Evolutionary conservation across 2,797 vertebrate genomes (phyloP), one percentile per base, ranked within the genome.

Genomic region (Sorex maritimensis): DNA sequence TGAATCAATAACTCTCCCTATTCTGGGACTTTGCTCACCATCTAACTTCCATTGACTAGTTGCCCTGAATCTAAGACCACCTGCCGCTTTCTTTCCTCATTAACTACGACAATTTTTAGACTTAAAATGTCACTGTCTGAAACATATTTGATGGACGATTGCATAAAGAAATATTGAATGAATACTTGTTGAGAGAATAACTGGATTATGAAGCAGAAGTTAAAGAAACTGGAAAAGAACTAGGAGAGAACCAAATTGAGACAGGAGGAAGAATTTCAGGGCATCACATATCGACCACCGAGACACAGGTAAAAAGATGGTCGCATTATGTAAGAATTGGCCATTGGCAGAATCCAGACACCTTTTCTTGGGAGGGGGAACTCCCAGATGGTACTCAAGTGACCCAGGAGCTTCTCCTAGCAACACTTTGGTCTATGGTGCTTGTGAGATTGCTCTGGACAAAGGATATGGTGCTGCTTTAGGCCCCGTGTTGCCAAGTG

Each of bases 261-360:
- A 69, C 30, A 58, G 80, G n/a, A 71, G 17, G 84, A 71, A 73
- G 46, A 78, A 38, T 73, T 68, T 79, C 63, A 75, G 90, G 79
- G 30, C 52, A 58, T 21, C 41, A 1, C 21, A 68, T 2, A 63
- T 63, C 85, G 24, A 44, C 34, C 12, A 7, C 21, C 71, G 52
- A 74, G 67, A 44, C 41, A 44, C 41, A 61, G 58, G 21, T 69
- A 28, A 41, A 88, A 90, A 72, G 17, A 58, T 73, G 13, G 6
- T 17, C 44, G 38, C 38, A 73, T 55, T 94, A 61, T 73, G 75
- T 46, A 30, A 67, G 69, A 87, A 72, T 24, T 80, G 34, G 80
- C 34, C 69, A 49, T 0, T 78, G 80, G 90, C 75, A 79, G 44
- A 63, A 89, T 81, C 5, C 21, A 61, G 21, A 61, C 58, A 61